Evolutionary conservation across 2,888 invertebrate species (phyloP).

Genomic region (Machimus rusticus): DNA sequence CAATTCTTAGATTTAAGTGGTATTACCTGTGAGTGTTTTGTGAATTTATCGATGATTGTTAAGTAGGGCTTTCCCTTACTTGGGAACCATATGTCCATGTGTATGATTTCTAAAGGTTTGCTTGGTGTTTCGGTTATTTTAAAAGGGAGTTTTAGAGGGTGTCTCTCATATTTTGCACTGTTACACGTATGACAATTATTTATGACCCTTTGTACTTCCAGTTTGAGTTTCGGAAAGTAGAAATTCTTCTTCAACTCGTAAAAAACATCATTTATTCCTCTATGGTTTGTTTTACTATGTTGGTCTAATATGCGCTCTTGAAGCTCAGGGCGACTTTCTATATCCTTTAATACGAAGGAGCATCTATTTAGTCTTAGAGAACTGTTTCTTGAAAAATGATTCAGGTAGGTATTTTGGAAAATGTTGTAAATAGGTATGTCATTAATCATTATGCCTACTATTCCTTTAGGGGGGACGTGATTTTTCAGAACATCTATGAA

Average conservation of each 20-base stretch:
- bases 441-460: slow-evolving; percentile 3
- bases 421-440: background rate
- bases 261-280: slow-evolving; percentile 34
- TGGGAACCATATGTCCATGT: slow-evolving; percentile 36
- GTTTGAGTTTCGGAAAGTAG: slow-evolving; percentile 29
- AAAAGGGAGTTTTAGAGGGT: slow-evolving; percentile 36
- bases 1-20: slow-evolving; percentile 15
- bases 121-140: slow-evolving; percentile 30
- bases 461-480: slow-evolving; percentile 11
- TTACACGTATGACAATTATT: slow-evolving; percentile 42
- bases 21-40: slow-evolving; percentile 32
- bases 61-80: background rate
- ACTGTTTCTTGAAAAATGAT: background rate
- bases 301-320: background rate
- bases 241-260: slow-evolving; percentile 12
- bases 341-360: background rate
- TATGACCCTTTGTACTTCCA: slow-evolving; percentile 29
- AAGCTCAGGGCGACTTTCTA: background rate
- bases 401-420: slow-evolving; percentile 20
- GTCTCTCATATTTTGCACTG: slow-evolving; percentile 36
- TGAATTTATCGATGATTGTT: slow-evolving; percentile 38
- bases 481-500: slow-evolving; percentile 30
- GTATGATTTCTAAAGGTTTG: slow-evolving; percentile 15
- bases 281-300: slow-evolving; percentile 30
- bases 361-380: background rate